Conservation (phyloP, 2,888 invertebrate genomes). For the Gordius sp. region DNA sequence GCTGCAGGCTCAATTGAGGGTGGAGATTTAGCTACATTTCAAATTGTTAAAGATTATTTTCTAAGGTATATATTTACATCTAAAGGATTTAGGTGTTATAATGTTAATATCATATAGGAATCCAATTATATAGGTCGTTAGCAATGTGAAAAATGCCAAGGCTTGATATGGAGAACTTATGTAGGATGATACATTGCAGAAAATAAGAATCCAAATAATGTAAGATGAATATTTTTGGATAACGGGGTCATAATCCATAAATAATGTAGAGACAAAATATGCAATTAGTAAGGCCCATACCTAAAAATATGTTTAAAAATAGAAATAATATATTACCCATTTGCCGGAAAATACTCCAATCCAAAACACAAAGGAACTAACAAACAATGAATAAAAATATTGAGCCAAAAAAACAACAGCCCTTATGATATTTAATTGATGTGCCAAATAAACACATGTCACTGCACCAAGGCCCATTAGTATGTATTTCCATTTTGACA, state of each 20-base stretch:
- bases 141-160: background rate
- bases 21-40: too few species aligned
- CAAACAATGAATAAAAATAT: background rate
- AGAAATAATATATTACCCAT: too few species aligned
- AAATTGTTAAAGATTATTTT: too few species aligned
- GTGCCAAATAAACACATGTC: background rate
- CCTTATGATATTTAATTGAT: background rate
- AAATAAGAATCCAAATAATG: background rate
- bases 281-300: background rate
- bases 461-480: background rate
- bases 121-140: background rate
- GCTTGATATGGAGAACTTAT: background rate
- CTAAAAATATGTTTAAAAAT: slow-evolving; percentile 1
- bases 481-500: slow-evolving; percentile 10
- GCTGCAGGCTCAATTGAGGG: too few species aligned
- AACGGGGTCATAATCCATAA: background rate
- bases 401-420: background rate
- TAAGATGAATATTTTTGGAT: background rate
- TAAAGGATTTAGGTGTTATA: too few species aligned
- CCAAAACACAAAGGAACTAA: slow-evolving; percentile 11
- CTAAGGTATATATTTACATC: too few species aligned
- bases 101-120: slow-evolving; percentile 2
- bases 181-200: slow-evolving; percentile 12
- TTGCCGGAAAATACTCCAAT: background rate
- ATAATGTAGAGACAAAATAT: slow-evolving; percentile 2